Conservation (phyloP, 2,797 vertebrate genomes). For the Xiphophorus birchmanni region DNA sequence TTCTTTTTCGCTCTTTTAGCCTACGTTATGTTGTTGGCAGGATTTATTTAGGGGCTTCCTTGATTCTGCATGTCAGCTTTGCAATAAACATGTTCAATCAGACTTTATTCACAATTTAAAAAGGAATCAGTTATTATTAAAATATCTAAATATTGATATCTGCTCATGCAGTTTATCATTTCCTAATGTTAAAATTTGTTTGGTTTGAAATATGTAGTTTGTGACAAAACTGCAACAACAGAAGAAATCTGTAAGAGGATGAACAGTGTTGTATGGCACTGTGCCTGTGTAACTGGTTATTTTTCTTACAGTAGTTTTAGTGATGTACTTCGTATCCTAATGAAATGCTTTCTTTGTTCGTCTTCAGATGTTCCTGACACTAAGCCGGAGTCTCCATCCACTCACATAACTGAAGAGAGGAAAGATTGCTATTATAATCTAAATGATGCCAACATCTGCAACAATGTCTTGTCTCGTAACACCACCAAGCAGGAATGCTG, state of each 20-base stretch:
- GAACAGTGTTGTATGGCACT: background rate
- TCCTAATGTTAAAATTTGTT: background rate
- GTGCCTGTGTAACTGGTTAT: background rate
- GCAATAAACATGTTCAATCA: background rate
- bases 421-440: constrained; percentile 84
- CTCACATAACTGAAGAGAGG: constrained; percentile 51
- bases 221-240: background rate
- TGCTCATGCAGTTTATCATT: background rate
- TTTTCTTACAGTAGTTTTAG: constrained; percentile 8
- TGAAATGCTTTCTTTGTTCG: constrained; percentile 13
- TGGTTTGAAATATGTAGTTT: background rate
- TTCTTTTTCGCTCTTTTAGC: background rate
- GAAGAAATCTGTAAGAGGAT: background rate
- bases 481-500: constrained; percentile 83
- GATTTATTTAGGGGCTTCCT: background rate
- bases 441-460: constrained; percentile 77
- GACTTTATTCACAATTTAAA: background rate
- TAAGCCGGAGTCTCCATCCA: background rate
- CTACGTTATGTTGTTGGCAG: background rate
- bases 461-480: constrained; percentile 82
- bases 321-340: constrained; percentile 7
- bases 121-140: background rate
- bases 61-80: background rate
- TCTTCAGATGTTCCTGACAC: constrained; percentile 18
- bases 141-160: background rate